Base-by-base conservation (phyloP, 2,113 vertebrate species). In the Ranitomeya variabilis region DNA sequence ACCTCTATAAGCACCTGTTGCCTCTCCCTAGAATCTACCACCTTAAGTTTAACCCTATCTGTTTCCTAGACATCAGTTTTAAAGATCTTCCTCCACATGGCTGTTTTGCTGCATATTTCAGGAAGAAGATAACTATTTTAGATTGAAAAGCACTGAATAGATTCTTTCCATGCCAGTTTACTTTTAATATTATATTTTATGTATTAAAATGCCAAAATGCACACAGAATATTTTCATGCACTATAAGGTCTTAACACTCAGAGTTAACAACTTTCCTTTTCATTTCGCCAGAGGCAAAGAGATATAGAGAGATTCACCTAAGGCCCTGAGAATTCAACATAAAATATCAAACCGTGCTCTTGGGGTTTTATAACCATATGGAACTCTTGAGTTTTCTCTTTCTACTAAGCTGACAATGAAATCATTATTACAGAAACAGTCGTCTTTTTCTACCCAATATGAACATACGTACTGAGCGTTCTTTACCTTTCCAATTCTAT, bases 311-410 rank as follows among this genome's bases (percentile, higher is more conserved):
- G 19, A 82, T 82, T 82, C 59, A 82, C 80, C 80, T 51, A 66
- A 19, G 37, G 80, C 31, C 60, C 31, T 64, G 60, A 82, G 80
- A 51, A 82, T 51, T 21, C 80, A 82, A 82, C 80, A 82, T 82
- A 66, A 82, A 82, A 79, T 51, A 66, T 82, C 80, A 82, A 82
- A 21, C 19, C 59, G n/a, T n/a, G 37, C 80, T 82, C 80, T n/a
- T 19, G 57, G 80, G 26, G 57, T 64, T 82, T 82, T 64, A 37
- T 64, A 62, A 82, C 14, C 80, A 82, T 82, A 64, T 82, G 59
- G 59, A 82, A 64, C 31, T 16, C 59, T 51, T 23, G 59, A 21
- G 31, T 82, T 82, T 62, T 82, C 60, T 66, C 59, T 82, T 45
- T 82, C 80, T 66, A 66, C 80, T 64, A 82, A 51, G 23, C 26